Evolutionary conservation across 35 echinoderm and acorn worm species (phyloP), one percentile per base, ranked within the genome.

Genomic region (Ptychodera flava): DNA sequence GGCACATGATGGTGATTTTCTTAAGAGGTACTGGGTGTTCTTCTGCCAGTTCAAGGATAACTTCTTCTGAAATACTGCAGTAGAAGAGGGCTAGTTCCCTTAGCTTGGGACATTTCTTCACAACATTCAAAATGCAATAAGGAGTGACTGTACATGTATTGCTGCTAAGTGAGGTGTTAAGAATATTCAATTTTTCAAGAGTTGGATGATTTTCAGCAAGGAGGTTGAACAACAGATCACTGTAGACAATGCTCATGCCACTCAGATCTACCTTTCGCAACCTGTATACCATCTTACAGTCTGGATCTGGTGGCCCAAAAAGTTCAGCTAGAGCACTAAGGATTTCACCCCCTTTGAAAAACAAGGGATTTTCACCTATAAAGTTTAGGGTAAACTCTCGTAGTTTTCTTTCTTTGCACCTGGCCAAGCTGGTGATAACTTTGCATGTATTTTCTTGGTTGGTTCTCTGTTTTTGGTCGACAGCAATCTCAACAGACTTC

Each of bases 311-410:
- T 0, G 96, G 96, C 28, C 96, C 96, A 86, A 99, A 99, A 27
- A 99, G 81, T 80, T 93, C 88, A 16, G 92, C 96, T 29, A 99
- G 83, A 38, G 87, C 89, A 80, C 78, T 88, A 1, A 99, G 88
- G 75, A 99, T 92, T 30, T 91, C 90, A 77, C 77, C 34, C 28
- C 96, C 96, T 35, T 92, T 87, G 80, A 99, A 99, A 81, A 99
- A 92, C 45, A 99, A 85, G 28, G 96, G 96, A 84, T 94, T 94
- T 16, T 94, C 96, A 29, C 77, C 89, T 1, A 88, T 99, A 80
- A 99, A 99, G 29, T 92, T 53, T 28, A 99, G 31, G 29, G 64
- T 82, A 77, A 99, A 77, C 27, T 84, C 85, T 88, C 92, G 84
- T 1, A 99, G 83, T 30, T 92, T 81, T 14, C 96, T 86, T 29